These are phyloP conservation scores for Helarctos malayanus DNA, from an alignment of 2,797 vertebrate genomes.

Conservation along the genomic window DNA sequence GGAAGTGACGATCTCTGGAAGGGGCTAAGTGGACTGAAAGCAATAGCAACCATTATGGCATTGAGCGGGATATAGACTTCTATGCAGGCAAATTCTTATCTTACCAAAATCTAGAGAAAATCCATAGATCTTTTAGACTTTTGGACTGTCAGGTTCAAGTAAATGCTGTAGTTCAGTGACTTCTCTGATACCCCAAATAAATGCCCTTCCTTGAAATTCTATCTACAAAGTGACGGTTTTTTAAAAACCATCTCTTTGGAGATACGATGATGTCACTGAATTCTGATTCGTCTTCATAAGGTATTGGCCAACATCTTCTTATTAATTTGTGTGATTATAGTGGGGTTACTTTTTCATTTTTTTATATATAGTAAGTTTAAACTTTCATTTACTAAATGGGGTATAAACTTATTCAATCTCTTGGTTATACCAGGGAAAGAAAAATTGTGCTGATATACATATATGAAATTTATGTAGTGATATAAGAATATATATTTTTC, in stretches of 20 bases:
- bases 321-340: neutral
- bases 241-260: neutral
- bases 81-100: neutral
- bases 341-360: slow-evolving; percentile 64
- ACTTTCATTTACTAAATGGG: slow-evolving; percentile 29
- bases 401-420: slow-evolving; percentile 30
- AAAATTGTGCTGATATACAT: neutral
- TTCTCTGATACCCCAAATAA: neutral
- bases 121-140: neutral
- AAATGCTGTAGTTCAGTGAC: neutral
- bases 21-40: neutral
- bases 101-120: neutral
- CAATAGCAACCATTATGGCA: neutral
- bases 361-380: slow-evolving; percentile 71
- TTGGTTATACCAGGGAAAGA: slow-evolving; percentile 65
- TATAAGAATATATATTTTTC: neutral
- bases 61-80: neutral
- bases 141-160: neutral
- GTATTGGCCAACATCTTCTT: neutral
- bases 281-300: neutral
- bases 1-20: neutral
- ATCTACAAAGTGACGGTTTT: neutral
- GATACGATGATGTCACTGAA: neutral
- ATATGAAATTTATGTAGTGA: neutral
- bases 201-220: neutral